Evolutionary conservation across 2,113 vertebrate genomes (phyloP), one percentile per base, ranked within the genome.

Genomic region (Rhea pennata): DNA sequence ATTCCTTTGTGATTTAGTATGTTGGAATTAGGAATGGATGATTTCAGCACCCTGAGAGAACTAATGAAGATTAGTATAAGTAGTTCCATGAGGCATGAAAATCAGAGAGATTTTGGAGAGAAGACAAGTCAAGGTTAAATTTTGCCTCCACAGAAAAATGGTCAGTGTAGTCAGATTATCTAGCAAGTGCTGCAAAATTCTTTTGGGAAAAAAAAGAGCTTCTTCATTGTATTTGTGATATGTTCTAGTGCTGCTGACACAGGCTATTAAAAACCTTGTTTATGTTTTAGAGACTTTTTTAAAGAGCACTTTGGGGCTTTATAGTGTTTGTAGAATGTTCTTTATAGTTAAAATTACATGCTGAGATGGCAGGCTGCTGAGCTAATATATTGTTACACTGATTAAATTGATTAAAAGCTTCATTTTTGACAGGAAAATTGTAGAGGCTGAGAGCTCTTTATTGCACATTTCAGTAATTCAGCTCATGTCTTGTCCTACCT

Each of bases 361-460:
- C 75, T 91, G 88, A 96, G 71, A 90, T 62, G 58, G 87, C 91
- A 86, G 73, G 66, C 59, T 78, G 64, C 81, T 95, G 91, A 96
- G 53, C 42, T 84, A 94, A 95, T 93, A 81, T 87, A 94, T 85
- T 75, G 88, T 96, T 96, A 67, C 84, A 95, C 81, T 90, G 95
- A 94, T 94, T 90, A 95, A 97, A 90, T 93, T 92, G 95, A 96
- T 97, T 96, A 95, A 96, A 84, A 84, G n/a, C 78, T 46, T 83
- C 64, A 79, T 85, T 77, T 97, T 91, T 95, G 90, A 96, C 87
- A 96, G 67, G 90, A 75, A 96, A 81, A 86, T 44, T 83, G 80
- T 64, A 76, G 70, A 93, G 79, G 80, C 87, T 83, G 73, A 91
- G 69, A 88, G 91, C 39, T 48, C 46, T 58, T 93, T 93, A 96